Percentiles rank a stretch among this genome's conserved stretches.
Conservation (phyloP, 1,140 invertebrate species). For the Thaumetopoea pityocampa region DNA sequence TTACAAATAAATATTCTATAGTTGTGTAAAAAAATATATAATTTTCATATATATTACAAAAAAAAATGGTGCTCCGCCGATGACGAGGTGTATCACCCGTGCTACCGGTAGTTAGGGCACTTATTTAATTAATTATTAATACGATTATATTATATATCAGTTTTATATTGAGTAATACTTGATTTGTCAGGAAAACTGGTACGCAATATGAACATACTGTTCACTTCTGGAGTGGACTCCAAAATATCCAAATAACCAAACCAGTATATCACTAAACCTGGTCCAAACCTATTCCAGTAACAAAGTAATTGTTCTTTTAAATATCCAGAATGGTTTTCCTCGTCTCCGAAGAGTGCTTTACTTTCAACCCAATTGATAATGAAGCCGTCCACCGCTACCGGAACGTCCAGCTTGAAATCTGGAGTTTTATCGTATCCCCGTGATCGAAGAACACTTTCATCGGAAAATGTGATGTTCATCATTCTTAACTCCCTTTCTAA, state of each 20-base stretch:
- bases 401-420: conserved; percentile 93
- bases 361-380: conserved; percentile 98
- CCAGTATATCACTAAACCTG: conserved; percentile 97
- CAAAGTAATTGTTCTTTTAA: conserved; percentile 91
- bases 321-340: conserved; percentile 88
- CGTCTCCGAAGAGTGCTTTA: conserved; percentile 94
- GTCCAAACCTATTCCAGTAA: conserved; percentile 96
- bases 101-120: too few species aligned
- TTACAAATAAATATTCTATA: too few species aligned
- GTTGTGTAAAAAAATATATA: too few species aligned
- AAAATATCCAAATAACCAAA: conserved; percentile 89
- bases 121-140: too few species aligned
- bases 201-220: conserved; percentile 63
- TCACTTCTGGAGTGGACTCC: conserved; percentile 66
- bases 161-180: conserved; percentile 60
- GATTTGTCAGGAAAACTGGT: conserved; percentile 46
- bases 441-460: conserved; percentile 87
- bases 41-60: too few species aligned
- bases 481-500: conserved; percentile 62
- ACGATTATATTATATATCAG: conserved; percentile 37
- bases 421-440: conserved; percentile 97
- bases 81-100: too few species aligned
- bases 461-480: conserved; percentile 79
- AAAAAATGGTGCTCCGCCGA: too few species aligned
- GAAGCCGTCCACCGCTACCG: conserved; percentile 89